Percentiles rank a stretch among this genome's conserved stretches.
Conservation (phyloP, 2,113 vertebrate genomes). For the Thermophis baileyi region DNA sequence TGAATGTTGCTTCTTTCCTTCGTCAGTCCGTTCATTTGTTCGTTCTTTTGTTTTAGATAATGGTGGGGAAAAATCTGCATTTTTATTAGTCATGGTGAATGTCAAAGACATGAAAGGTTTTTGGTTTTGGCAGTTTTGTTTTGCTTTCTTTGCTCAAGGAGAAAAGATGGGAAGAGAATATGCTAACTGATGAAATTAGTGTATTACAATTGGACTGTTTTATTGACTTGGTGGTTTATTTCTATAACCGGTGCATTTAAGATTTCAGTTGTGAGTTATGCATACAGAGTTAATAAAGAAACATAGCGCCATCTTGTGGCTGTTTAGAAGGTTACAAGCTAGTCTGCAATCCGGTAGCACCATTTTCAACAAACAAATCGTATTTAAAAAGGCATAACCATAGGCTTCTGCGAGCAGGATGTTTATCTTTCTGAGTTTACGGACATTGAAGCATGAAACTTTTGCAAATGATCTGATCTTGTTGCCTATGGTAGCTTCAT, state of each 20-base stretch:
- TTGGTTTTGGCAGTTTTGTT: not conserved
- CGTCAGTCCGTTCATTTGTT: too few relatives aligned
- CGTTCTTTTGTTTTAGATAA: not conserved
- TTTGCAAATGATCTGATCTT: not conserved
- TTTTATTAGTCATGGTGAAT: not conserved
- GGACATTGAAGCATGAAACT: not conserved
- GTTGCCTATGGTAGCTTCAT: not conserved
- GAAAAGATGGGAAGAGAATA: conserved; percentile 7
- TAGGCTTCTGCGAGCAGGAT: not conserved
- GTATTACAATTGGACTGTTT: conserved; percentile 14
- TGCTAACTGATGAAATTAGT: conserved; percentile 18
- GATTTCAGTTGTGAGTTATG: not conserved
- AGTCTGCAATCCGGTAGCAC: not conserved
- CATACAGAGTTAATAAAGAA: conserved; percentile 37
- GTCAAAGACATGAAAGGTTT: not conserved
- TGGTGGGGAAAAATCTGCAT: not conserved
- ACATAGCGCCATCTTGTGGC: conserved; percentile 65
- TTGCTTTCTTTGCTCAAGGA: not conserved
- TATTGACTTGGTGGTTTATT: conserved; percentile 25
- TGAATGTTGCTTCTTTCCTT: not conserved
- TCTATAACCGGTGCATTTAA: not conserved
- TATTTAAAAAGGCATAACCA: not conserved
- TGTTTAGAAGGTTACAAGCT: not conserved
- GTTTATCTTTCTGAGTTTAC: not conserved
- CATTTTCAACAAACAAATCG: not conserved